Base-by-base conservation (phyloP, 2,113 vertebrate genomes). In the Burhinus oedicnemus region DNA sequence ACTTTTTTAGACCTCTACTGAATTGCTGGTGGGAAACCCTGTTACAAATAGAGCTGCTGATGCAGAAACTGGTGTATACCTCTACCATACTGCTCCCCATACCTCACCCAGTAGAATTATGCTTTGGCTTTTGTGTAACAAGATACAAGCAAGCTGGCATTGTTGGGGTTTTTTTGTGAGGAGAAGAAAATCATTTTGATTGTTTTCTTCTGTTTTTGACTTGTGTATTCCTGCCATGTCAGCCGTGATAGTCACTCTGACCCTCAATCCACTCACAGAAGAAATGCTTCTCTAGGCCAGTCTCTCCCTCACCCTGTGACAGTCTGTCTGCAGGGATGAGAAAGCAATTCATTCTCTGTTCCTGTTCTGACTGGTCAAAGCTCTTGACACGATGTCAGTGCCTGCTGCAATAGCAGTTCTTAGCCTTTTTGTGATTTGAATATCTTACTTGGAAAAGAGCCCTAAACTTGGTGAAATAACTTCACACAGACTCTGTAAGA, bases 361-460 rank as follows among this genome's bases (percentile, higher is more conserved):
- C 29, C n/a, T 75, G 6, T 55, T 89, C 51, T 87, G 68, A 62
- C 38, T 78, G 80, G 87, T 74, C 81, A 94, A 78, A 87, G 51
- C 69, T 36, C 89, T 82, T 91, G 91, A 89, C 38, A 78, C 68
- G 68, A 51, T 80, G 51, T 64, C 83, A 78, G 8, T 62, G 45
- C 64, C 89, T 87, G n/a, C 83, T 45, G 38, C 0, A 2, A 60
- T 20, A 60, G 64, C 38, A 68, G 27, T 77, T 84, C 45, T 89
- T 65, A 81, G 29, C 38, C 69, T 70, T 89, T 78, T 38, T 84
- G 72, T 83, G 42, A 68, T 93, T 93, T 93, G 78, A 91, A 89
- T 96, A 57, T 32, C 68, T 84, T 44, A 14, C 75, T 94, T 86
- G 65, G 69, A 92, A 90, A 84, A 95, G 77, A 58, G 72, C 83